Conservation (phyloP, 2,113 vertebrate species). For the Hemicordylus capensis region DNA sequence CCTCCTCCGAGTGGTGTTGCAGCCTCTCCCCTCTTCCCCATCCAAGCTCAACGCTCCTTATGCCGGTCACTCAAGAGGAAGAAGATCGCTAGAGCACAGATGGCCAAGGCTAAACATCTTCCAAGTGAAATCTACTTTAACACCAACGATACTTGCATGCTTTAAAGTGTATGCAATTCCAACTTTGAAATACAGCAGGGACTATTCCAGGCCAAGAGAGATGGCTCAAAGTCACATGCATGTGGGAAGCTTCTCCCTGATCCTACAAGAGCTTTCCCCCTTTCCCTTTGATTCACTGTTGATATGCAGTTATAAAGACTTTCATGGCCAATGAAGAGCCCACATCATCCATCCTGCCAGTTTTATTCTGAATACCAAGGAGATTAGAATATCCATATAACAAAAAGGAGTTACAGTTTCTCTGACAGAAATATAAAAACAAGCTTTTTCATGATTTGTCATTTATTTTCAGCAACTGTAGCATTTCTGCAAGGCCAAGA, state of each 20-base stretch:
- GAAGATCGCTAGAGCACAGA: not conserved
- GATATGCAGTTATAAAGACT: no score
- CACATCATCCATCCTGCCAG: not conserved
- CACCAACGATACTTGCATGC: not conserved
- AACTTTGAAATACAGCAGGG: not conserved
- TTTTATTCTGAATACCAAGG: not conserved
- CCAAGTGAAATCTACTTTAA: not conserved
- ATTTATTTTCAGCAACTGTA: not conserved
- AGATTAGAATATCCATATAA: not conserved
- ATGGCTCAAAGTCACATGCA: no score
- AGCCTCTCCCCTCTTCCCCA: not conserved
- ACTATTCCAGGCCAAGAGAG: not conserved
- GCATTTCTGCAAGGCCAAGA: not conserved
- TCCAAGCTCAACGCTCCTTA: not conserved
- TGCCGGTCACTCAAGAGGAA: not conserved
- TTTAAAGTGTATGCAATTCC: not conserved
- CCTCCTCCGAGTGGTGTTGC: not conserved
- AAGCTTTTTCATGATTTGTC: conserved; percentile 3
- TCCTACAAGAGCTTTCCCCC: not conserved
- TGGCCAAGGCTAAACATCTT: not conserved
- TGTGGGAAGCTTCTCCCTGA: not conserved
- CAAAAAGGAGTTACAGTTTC: not conserved
- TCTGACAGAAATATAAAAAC: not conserved
- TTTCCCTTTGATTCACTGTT: not conserved
- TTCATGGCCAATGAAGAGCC: not conserved